Percentiles rank a stretch among this genome's conserved stretches.
Conservation (phyloP, 2,797 vertebrate genomes). For the Podarcis siculus region DNA sequence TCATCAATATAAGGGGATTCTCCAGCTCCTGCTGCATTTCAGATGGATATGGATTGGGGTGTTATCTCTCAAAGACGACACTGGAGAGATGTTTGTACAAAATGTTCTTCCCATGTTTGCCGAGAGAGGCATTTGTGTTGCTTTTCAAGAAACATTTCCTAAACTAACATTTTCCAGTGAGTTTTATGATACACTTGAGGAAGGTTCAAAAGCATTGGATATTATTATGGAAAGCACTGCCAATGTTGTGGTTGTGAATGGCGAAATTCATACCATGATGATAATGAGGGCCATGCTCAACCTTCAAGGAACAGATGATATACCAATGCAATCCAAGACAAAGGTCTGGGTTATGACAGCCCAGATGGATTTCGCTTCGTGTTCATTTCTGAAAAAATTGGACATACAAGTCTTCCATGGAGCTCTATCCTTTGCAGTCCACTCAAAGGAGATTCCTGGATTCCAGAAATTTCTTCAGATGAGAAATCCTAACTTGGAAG, state of each 20-base stretch:
- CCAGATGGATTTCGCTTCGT: neutral
- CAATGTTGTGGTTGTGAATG: neutral
- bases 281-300: neutral
- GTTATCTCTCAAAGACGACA: neutral
- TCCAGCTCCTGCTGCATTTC: neutral
- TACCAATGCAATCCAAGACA: neutral
- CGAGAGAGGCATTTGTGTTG: neutral
- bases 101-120: neutral
- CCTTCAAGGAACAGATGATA: neutral
- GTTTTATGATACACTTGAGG: neutral
- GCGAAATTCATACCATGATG: neutral
- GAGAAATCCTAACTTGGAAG: neutral
- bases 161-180: neutral
- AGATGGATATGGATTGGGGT: neutral
- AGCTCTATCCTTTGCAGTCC: neutral
- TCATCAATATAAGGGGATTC: neutral
- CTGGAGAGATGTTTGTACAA: neutral
- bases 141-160: neutral
- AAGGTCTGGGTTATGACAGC: neutral
- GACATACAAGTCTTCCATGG: neutral
- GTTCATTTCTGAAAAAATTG: neutral
- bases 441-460: neutral
- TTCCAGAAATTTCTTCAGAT: neutral
- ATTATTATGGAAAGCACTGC: neutral
- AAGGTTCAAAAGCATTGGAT: neutral